Conservation (phyloP, 2,888 invertebrate species). For the Sarcophaga rosellei region DNA sequence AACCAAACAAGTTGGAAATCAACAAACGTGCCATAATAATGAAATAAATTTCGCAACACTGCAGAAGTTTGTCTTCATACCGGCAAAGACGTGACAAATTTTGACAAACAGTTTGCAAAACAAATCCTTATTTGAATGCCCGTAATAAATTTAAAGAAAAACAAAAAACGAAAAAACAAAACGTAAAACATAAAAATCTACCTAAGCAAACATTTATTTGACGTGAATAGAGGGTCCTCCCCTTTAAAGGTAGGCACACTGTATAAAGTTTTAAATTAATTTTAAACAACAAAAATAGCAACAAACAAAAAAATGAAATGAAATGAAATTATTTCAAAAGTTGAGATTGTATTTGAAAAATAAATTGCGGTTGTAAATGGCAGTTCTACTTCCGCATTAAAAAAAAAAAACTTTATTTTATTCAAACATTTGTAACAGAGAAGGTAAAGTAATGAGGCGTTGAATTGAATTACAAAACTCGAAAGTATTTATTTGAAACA, state of each 20-base stretch:
- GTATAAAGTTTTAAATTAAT: conserved; percentile 7
- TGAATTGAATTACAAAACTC: too few relatives aligned
- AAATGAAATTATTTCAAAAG: not conserved
- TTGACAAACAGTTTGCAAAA: conserved; percentile 1
- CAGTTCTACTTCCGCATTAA: too few relatives aligned
- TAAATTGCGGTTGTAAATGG: too few relatives aligned
- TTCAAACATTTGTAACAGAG: too few relatives aligned
- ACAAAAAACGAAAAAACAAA: too few relatives aligned
- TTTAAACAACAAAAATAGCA: not conserved
- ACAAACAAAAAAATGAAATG: not conserved
- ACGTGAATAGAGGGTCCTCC: too few relatives aligned
- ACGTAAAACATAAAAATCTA: too few relatives aligned
- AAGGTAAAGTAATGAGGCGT: too few relatives aligned
- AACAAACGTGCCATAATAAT: conserved; percentile 19
- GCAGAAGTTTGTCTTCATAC: not conserved
- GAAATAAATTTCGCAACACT: not conserved
- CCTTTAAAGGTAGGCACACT: not conserved
- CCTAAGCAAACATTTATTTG: not conserved
- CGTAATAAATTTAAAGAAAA: not conserved
- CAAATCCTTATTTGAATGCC: not conserved
- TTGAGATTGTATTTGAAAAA: too few relatives aligned
- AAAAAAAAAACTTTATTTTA: too few relatives aligned
- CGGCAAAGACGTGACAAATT: conserved; percentile 20
- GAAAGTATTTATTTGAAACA: too few relatives aligned
- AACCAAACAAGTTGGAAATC: not conserved